These are phyloP conservation scores for Mesopsocus fuscifrons DNA, from an alignment of 2,888 invertebrate species.

Conservation along the genomic window DNA sequence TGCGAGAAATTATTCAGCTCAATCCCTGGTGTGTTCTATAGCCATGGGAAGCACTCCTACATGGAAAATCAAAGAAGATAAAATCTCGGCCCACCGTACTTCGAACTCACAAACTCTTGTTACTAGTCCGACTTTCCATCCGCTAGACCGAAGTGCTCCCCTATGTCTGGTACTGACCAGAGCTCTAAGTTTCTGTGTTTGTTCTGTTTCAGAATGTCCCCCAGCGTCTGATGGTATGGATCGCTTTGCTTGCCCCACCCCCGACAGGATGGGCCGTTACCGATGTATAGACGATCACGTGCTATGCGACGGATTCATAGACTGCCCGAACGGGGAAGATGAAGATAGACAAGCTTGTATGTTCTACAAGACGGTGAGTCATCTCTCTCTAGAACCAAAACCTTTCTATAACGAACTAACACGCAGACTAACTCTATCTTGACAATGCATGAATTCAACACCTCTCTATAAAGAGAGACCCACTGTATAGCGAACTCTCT, in stretches of 20 bases:
- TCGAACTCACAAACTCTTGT: too few species aligned
- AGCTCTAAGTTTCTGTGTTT: too few species aligned
- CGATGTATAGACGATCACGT: constrained; percentile 92
- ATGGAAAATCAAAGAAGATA: too few species aligned
- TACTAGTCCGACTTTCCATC: too few species aligned
- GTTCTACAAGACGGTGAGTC: constrained; percentile 88
- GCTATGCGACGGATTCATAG: constrained; percentile 84
- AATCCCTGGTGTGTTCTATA: too few species aligned
- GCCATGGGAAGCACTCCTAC: too few species aligned
- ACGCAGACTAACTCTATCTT: not conserved
- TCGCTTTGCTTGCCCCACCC: constrained; percentile 82
- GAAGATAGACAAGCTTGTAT: constrained; percentile 86
- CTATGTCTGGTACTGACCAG: too few species aligned
- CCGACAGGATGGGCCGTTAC: constrained; percentile 79
- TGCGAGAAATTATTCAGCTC: too few species aligned
- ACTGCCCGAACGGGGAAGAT: constrained; percentile 84
- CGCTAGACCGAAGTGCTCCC: too few species aligned
- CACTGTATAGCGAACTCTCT: too few species aligned
- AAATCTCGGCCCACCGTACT: too few species aligned
- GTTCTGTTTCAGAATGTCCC: constrained; percentile 59
- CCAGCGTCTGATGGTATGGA: constrained; percentile 82
- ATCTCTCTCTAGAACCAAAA: not conserved
- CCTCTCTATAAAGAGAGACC: not conserved
- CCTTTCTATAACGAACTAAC: not conserved
- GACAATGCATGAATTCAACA: not conserved